Evolutionary conservation across 2,888 invertebrate species (phyloP).

Genomic region (Nasonovia ribisnigri): DNA sequence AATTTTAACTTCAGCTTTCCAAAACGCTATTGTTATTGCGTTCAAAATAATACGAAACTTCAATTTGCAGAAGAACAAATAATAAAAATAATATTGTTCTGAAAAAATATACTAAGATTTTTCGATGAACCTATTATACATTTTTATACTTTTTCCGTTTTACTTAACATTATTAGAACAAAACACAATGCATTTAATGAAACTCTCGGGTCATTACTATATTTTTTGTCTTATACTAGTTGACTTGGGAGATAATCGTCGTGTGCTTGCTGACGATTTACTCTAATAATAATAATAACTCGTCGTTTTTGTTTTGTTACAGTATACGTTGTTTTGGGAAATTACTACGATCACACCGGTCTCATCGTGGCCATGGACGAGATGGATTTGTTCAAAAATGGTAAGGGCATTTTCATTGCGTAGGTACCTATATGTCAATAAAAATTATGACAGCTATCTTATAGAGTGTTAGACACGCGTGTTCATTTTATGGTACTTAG

Average conservation of each 20-base stretch:
- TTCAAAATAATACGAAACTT: background rate
- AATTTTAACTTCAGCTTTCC: background rate
- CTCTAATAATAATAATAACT: constrained; percentile 1
- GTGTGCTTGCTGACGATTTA: background rate
- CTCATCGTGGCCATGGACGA: constrained; percentile 89
- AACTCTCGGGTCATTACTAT: background rate
- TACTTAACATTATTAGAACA: constrained; percentile 40
- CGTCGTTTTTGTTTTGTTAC: constrained; percentile 70
- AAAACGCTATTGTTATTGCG: background rate
- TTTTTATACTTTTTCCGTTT: background rate
- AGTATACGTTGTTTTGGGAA: constrained; percentile 93
- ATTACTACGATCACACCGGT: constrained; percentile 91
- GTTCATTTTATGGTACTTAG: background rate
- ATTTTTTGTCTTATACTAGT: background rate
- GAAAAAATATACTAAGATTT: constrained; percentile 12
- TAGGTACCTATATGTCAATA: background rate
- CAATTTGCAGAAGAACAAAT: background rate
- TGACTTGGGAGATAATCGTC: background rate
- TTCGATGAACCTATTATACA: background rate
- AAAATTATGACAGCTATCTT: background rate
- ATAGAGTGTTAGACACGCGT: background rate
- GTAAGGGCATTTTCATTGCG: constrained; percentile 72
- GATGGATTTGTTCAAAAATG: constrained; percentile 83
- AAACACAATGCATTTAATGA: constrained; percentile 24
- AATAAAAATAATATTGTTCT: constrained; percentile 13